Percentiles rank a stretch among this genome's conserved stretches.
phyloP scores from a whole-genome alignment of 2,888 invertebrate species.

The Keiferia lycopersicella region DNA sequence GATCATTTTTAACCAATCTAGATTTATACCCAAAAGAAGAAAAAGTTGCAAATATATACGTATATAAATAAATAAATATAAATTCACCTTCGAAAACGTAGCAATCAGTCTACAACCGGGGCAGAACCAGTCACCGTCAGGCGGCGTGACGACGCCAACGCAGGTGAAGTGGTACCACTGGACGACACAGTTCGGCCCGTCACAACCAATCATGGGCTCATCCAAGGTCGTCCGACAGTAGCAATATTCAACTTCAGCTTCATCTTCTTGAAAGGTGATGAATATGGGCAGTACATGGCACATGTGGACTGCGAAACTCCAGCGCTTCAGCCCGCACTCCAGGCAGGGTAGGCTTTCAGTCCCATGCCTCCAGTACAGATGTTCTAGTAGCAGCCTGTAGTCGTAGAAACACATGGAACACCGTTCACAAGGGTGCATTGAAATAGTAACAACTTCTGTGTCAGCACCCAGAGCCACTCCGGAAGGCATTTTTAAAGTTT shows the following conservation, averaged over 20 bases:
- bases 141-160: conserved; percentile 53
- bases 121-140: conserved; percentile 63
- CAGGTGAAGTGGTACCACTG: conserved; percentile 67
- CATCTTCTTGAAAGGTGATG: conserved; percentile 40
- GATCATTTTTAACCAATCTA: too few species aligned
- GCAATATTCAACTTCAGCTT: conserved; percentile 54
- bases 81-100: conserved; percentile 33
- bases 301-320: conserved; percentile 57
- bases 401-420: conserved; percentile 54
- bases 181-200: conserved; percentile 47
- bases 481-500: neutral
- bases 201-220: conserved; percentile 63
- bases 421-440: conserved; percentile 48
- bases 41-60: too few species aligned
- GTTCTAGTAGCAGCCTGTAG: conserved; percentile 58
- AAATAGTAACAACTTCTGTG: neutral
- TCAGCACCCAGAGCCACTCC: neutral
- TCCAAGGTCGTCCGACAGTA: conserved; percentile 54
- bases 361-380: conserved; percentile 67
- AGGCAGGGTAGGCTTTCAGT: conserved; percentile 58
- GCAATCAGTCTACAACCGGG: conserved; percentile 45
- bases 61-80: neutral
- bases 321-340: conserved; percentile 52
- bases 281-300: conserved; percentile 59
- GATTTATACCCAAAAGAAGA: too few species aligned